Percentiles rank a stretch among this genome's conserved stretches.
Conservation (phyloP, 1,140 invertebrate species). For the Tetramorium alpestre region DNA sequence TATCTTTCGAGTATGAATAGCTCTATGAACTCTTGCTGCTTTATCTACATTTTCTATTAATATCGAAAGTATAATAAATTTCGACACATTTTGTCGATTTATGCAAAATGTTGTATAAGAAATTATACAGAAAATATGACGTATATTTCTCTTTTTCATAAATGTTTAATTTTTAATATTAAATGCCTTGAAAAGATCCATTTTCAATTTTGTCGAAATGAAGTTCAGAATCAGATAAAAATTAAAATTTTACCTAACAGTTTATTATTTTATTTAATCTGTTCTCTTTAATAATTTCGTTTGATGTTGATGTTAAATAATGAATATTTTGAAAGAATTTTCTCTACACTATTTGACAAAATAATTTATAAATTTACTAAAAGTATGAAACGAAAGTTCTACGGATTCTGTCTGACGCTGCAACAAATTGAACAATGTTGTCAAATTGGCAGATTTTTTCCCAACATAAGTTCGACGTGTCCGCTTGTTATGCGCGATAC, state of each 20-base stretch:
- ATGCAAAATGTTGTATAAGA: not conserved
- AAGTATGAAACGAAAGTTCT: not conserved
- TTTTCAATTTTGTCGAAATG: no score
- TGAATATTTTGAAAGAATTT: not conserved
- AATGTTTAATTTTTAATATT: not conserved
- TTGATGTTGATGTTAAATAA: not conserved
- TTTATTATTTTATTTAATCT: not conserved
- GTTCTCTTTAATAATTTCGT: not conserved
- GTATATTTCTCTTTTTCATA: not conserved
- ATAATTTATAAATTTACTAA: not conserved
- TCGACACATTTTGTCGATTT: not conserved
- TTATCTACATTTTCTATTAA: not conserved
- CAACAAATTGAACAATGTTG: not conserved
- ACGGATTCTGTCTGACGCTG: not conserved
- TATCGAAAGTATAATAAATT: not conserved
- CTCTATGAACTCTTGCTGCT: not conserved
- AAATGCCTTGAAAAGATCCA: not conserved
- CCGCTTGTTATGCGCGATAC: conserved; percentile 65
- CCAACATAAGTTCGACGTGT: not conserved
- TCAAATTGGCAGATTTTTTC: conserved; percentile 9
- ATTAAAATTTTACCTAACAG: not conserved
- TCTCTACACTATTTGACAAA: not conserved
- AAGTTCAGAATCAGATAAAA: not conserved
- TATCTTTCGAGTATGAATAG: conserved; percentile 32
- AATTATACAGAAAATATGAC: not conserved